Base-by-base conservation (phyloP, 1,140 invertebrate genomes). In the Monochamus saltuarius region DNA sequence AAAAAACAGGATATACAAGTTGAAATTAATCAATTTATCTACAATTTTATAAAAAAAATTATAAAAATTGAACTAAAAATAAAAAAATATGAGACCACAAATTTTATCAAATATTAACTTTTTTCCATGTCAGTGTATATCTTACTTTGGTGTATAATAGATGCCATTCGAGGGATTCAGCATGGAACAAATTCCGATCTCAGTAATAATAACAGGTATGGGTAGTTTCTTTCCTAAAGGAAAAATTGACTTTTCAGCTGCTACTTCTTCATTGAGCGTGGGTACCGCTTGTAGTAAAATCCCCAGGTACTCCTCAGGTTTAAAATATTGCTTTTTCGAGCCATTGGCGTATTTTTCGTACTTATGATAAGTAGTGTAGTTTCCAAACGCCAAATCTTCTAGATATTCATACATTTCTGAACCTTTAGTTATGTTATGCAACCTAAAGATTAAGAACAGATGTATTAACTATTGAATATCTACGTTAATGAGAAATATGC, bases 331-430 rank as follows among this genome's bases (percentile, higher is more conserved):
- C 16, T 42, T 49, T 53, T 52, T 37, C 9, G 34, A 47, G 10
- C 62, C 59, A 19, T 51, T 53, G 13, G 56, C 56, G 56, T 67
- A 67, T 22, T 53, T 51, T 19, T 64, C 17, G 43, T 62, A 67
- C 14, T 45, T 40, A 11, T 35, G 13, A n/a, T 64, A 67, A 14
- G 14, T 50, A 1, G 22, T 22, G 46, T 64, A 65, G 19, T 54
- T 61, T 8, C 38, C 62, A 43, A 62, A 66, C 0, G 57, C 29
- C 9, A 66, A 36, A 50, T 66, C 60, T 34, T 56, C 37, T 6
- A 59, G 51, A 35, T 66, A 66, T 2, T 47, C 6, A 29, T 29
- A 29, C 22, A 29, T 29, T 29, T 29, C 22, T 29, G 22, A 29
- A 6, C 22, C 22, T 29, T 29, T 6, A 29, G 22, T 29, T 29